Conservation (phyloP, 2,797 vertebrate species). For the Xiphorhynchus erythropygius region DNA sequence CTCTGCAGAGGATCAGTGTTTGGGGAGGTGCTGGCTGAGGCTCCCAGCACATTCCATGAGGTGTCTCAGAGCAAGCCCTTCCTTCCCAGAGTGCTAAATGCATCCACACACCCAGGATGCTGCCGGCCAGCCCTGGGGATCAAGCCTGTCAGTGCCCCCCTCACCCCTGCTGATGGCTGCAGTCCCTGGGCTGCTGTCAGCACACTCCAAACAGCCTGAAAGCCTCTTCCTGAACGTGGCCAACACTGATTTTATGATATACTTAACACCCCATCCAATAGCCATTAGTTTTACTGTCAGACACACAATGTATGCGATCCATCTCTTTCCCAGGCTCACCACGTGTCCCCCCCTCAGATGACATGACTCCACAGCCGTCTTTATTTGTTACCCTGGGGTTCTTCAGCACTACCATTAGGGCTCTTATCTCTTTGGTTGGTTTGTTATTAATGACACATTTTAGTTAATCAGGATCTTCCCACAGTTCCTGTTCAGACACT, state of each 20-base stretch:
- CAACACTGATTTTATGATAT: constrained; percentile 76
- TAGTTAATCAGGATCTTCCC: constrained; percentile 45
- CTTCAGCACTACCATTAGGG: neutral
- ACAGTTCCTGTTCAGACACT: neutral
- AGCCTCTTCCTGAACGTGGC: neutral
- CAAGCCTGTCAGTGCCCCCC: neutral
- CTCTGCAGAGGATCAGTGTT: accelerated
- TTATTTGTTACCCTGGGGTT: constrained; percentile 15
- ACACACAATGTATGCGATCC: constrained; percentile 67
- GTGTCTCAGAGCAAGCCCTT: neutral
- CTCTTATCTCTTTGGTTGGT: constrained; percentile 46
- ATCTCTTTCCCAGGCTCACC: constrained; percentile 65
- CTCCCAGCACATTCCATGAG: accelerated
- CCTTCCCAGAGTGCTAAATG: accelerated
- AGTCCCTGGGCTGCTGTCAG: constrained; percentile 17
- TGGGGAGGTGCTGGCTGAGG: neutral
- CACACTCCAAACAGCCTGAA: neutral
- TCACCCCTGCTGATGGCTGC: neutral
- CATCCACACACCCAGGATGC: accelerated
- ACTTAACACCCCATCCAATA: constrained; percentile 72
- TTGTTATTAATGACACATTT: constrained; percentile 66
- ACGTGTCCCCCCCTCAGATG: constrained; percentile 41
- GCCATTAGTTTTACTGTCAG: constrained; percentile 75
- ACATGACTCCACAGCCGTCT: constrained; percentile 63
- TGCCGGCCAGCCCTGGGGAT: accelerated